Base-by-base conservation (phyloP, 92 coral and sea anemone species). In the Siderastrea radians region DNA sequence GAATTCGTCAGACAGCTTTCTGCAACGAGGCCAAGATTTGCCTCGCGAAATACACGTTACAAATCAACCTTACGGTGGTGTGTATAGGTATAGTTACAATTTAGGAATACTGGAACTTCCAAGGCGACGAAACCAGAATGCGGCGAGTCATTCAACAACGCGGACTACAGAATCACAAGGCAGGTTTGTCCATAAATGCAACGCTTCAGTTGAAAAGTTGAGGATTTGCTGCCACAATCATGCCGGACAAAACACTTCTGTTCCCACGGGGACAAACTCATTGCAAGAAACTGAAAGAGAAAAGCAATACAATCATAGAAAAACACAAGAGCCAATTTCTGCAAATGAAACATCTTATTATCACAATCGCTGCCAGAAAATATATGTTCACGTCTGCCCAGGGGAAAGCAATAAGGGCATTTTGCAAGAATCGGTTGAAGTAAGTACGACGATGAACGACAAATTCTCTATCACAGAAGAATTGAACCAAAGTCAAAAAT, bases 71-170 rank as follows among this genome's bases (percentile, higher is more conserved):
- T 58, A 75, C 79, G 49, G 57, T n/a, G 75, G 54, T 55, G 72
- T 90, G 1, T 85, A 79, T 19, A 73, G 78, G 10, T 90, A 90
- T 65, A 90, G 93, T 83, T 90, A 90, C 71, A 90, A 90, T 55
- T 78, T 90, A 19, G 90, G 86, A 85, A 71, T 64, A 54, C 85
- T 65, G 47, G 68, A 70, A 6, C n/a, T 82, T 55, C 69, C 53
- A 0, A 4, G 51, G 52, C 78, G 15, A 4, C 54, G 78, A 16
- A 70, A 71, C 15, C 68, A 38, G 38, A 57, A 82, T 71, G 66
- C 44, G 16, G 38, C 45, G 44, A 57, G 19, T 6, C 15, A 10
- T 3, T 48, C 78, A 46, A 26, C 38, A 46, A 70, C 15, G 17
- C 51, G 6, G n/a, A 11, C 10, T 2, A 69, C 38, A 1, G 50